Evolutionary conservation across 1,140 invertebrate genomes (phyloP).

Genomic region (Cydia amplana): DNA sequence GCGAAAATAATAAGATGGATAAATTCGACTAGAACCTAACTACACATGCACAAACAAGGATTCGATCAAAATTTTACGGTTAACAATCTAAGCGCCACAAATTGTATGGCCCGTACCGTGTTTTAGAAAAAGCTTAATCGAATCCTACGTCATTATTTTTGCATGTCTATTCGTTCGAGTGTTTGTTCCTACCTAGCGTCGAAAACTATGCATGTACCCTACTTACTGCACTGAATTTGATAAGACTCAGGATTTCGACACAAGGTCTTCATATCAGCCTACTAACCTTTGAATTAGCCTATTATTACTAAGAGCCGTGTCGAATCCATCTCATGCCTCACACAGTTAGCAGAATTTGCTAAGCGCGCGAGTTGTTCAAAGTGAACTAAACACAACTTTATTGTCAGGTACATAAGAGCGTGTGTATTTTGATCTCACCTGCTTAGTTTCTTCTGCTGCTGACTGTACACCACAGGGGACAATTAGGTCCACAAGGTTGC

Average conservation of each 20-base stretch:
- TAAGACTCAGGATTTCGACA: conserved; percentile 19
- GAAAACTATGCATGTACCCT: neutral
- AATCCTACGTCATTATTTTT: neutral
- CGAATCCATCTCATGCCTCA: conserved; percentile 23
- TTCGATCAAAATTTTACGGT: too few species aligned
- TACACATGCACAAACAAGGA: too few species aligned
- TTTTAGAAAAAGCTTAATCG: neutral
- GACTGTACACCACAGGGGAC: neutral
- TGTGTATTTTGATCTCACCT: too few species aligned
- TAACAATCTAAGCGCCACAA: too few species aligned
- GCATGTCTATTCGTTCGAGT: neutral
- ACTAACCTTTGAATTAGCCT: conserved; percentile 17
- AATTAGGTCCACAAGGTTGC: conserved; percentile 21
- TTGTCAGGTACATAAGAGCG: neutral
- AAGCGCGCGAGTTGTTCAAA: too few species aligned
- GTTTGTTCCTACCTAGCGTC: too few species aligned
- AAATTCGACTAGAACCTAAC: too few species aligned
- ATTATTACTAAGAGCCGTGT: conserved; percentile 19
- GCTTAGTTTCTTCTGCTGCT: neutral
- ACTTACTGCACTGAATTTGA: conserved; percentile 14
- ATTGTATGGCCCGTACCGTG: too few species aligned
- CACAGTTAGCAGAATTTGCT: neutral
- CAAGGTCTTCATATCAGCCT: conserved; percentile 25
- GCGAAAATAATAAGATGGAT: too few species aligned
- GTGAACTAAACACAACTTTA: too few species aligned